Evolutionary conservation across 2,797 vertebrate species (phyloP), one percentile per base, ranked within the genome.

Genomic region (Phalloptychus januarius): DNA sequence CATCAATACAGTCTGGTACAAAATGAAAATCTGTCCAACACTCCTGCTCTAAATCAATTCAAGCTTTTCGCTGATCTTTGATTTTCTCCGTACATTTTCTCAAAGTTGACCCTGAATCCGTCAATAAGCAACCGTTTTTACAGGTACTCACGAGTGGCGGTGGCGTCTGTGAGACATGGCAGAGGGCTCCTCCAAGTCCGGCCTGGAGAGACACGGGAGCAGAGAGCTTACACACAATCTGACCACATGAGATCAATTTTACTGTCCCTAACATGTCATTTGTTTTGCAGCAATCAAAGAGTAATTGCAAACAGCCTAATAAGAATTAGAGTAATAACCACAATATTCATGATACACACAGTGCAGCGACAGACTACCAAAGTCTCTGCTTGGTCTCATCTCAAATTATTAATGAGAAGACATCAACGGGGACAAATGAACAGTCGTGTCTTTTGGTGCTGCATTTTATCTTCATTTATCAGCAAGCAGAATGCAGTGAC

Each of bases 121-220:
- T 50, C 20, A 50, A 25, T 54, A 61, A 15, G 88, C 85, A 90
- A 93, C 90, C 86, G n/a, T 86, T 82, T 31, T 52, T 88, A 86
- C 82, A 40, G 33, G 91, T 97, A 99, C 97, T 98, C 95, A 98
- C 97, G 96, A 96, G 94, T 96, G 96, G 95, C 94, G 76, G 80
- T 82, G 96, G 92, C 93, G 94, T 95, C 96, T 94, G 94, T 96
- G 97, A 87, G 96, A 96, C 97, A 98, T 97, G 90, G 94, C 93
- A 38, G 84, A 85, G 83, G 86, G 76, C 71, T 79, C 83, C 52
- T 92, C 89, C 83, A 78, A 50, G 78, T 93, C 83, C 50, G 84
- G 85, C 90, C 93, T 91, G 88, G 74, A 76, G 83, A 88, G 94
- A 83, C 85, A 78, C 76, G 69, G 90, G 83, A 94, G 75, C 78